phyloP scores from a whole-genome alignment of 2,797 vertebrate genomes.

The Sylvilagus floridanus region DNA sequence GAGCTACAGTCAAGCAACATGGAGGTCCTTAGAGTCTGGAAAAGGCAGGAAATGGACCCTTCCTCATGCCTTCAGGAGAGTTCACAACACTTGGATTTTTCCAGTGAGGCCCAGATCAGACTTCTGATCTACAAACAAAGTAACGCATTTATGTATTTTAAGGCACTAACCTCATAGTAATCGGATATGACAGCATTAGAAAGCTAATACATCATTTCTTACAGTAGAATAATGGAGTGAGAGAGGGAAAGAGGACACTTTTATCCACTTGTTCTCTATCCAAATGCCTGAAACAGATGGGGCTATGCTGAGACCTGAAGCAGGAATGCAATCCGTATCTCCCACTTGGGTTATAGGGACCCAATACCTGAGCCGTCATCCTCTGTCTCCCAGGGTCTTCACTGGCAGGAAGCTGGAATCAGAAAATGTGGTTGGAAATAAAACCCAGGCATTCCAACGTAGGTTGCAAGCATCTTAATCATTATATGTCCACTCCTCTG shows the following conservation, averaged over 20 bases:
- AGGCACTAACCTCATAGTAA: not conserved
- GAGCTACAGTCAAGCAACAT: not conserved
- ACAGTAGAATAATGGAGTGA: not conserved
- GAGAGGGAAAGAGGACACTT: no score
- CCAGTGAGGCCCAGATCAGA: not conserved
- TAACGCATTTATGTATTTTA: not conserved
- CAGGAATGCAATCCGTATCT: no score
- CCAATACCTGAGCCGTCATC: no score
- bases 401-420: no score
- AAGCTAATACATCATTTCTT: not conserved
- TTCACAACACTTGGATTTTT: not conserved
- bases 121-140: not conserved
- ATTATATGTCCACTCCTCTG: not conserved
- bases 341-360: no score
- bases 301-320: no score
- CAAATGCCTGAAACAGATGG: no score
- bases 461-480: no score
- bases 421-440: no score
- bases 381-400: no score
- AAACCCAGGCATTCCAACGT: no score
- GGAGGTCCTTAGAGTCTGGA: not conserved
- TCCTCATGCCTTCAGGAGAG: not conserved
- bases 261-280: no score
- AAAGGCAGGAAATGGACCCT: not conserved
- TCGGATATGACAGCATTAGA: not conserved